Percentiles rank a stretch among this genome's conserved stretches.
Evolutionary conservation across 1,140 invertebrate species (phyloP).

Genomic region (Cyclina sinensis): DNA sequence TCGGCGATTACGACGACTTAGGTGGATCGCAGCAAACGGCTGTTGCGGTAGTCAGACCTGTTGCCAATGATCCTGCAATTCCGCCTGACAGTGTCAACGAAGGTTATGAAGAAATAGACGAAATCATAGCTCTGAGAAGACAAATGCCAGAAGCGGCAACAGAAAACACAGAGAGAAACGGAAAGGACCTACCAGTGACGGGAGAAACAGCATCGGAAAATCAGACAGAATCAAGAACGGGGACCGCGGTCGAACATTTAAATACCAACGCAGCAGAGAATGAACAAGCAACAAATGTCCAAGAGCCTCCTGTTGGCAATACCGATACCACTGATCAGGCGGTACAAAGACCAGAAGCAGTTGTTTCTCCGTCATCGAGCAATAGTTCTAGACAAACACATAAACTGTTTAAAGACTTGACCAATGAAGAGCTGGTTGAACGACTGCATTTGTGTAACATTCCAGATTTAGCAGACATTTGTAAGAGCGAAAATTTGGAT

Average conservation of each 20-base stretch:
- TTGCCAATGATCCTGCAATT: neutral
- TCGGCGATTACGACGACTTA: neutral
- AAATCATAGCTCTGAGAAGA: neutral
- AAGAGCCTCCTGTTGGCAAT: neutral
- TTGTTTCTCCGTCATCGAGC: neutral
- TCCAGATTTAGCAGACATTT: neutral
- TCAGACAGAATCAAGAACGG: neutral
- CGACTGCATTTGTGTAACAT: neutral
- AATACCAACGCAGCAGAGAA: neutral
- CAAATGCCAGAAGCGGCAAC: neutral
- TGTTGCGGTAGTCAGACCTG: neutral
- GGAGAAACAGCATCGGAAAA: too few relatives aligned
- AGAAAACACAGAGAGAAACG: too few relatives aligned
- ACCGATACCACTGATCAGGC: neutral
- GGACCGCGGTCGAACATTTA: neutral
- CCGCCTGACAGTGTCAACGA: neutral
- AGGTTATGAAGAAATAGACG: neutral
- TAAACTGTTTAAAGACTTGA: slow-evolving; percentile 24
- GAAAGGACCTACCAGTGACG: too few relatives aligned
- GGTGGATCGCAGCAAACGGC: neutral
- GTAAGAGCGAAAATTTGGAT: slow-evolving; percentile 12
- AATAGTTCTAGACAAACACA: neutral
- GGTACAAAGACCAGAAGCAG: neutral
- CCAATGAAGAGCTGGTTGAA: slow-evolving; percentile 27
- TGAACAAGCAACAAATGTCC: neutral